phyloP scores from a whole-genome alignment of 1,140 invertebrate genomes.

The Heliconius eleuchia region DNA sequence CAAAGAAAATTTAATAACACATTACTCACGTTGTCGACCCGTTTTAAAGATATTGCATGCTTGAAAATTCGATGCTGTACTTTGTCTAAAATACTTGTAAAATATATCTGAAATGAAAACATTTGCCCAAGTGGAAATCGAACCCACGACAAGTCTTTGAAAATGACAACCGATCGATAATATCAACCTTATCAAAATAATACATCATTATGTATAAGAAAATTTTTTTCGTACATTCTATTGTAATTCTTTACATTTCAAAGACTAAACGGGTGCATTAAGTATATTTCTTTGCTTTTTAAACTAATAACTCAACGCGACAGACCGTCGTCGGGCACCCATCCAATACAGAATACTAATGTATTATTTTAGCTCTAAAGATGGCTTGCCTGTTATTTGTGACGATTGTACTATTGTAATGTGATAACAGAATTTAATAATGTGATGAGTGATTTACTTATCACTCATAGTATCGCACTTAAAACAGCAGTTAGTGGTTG shows the following conservation, averaged over 20 bases:
- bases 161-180: too few species aligned
- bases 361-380: constrained; percentile 20
- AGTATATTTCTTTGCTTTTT: constrained; percentile 18
- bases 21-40: background rate
- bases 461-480: background rate
- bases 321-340: constrained; percentile 29
- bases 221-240: background rate
- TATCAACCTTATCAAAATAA: too few species aligned
- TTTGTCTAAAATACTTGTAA: background rate
- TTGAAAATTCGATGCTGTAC: background rate
- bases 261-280: background rate
- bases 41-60: background rate
- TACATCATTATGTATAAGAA: too few species aligned
- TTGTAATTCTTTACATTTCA: background rate
- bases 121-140: background rate
- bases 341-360: constrained; percentile 32
- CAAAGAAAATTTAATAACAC: background rate
- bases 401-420: background rate
- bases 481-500: background rate
- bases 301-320: constrained; percentile 21
- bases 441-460: background rate
- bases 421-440: background rate
- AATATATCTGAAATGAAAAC: background rate
- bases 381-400: constrained; percentile 13
- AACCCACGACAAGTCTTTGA: background rate